phyloP scores from a whole-genome alignment of 1,140 invertebrate genomes.

The Drosophila triauraria region DNA sequence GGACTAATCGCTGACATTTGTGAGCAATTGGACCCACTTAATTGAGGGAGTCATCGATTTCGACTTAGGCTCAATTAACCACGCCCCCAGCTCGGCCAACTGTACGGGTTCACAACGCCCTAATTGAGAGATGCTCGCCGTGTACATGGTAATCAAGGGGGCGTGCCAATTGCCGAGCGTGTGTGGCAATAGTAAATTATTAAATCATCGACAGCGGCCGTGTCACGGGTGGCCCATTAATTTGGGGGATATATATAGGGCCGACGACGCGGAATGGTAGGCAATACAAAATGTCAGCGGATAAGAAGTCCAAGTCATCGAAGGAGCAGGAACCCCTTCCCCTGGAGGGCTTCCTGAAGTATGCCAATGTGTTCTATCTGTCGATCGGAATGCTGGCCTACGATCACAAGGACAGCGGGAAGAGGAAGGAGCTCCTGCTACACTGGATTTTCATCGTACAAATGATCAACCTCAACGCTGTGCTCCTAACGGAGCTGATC shows the following conservation, averaged over 20 bases:
- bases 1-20: slow-evolving; percentile 51
- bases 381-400: slow-evolving; percentile 72
- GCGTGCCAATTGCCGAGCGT: slow-evolving; percentile 55
- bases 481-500: slow-evolving; percentile 58
- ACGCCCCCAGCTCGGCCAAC: slow-evolving; percentile 61
- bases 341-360: slow-evolving; percentile 45
- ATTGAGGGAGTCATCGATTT: slow-evolving; percentile 70
- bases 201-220: slow-evolving; percentile 33
- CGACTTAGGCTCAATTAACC: slow-evolving; percentile 63
- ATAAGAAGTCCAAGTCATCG: neutral
- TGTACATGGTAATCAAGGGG: slow-evolving; percentile 59
- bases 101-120: slow-evolving; percentile 62
- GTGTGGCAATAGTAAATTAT: slow-evolving; percentile 65
- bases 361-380: slow-evolving; percentile 61
- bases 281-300: slow-evolving; percentile 12
- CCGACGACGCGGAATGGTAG: neutral
- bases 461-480: slow-evolving; percentile 63
- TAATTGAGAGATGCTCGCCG: slow-evolving; percentile 72
- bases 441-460: slow-evolving; percentile 40
- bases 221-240: neutral
- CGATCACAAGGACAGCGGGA: slow-evolving; percentile 21
- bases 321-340: slow-evolving; percentile 10
- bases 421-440: slow-evolving; percentile 25
- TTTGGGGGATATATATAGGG: slow-evolving; percentile 9
- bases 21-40: slow-evolving; percentile 27